Evolutionary conservation across 1,140 invertebrate species (phyloP), one percentile per base, ranked within the genome.

Genomic region (Drosophila navojoa): DNA sequence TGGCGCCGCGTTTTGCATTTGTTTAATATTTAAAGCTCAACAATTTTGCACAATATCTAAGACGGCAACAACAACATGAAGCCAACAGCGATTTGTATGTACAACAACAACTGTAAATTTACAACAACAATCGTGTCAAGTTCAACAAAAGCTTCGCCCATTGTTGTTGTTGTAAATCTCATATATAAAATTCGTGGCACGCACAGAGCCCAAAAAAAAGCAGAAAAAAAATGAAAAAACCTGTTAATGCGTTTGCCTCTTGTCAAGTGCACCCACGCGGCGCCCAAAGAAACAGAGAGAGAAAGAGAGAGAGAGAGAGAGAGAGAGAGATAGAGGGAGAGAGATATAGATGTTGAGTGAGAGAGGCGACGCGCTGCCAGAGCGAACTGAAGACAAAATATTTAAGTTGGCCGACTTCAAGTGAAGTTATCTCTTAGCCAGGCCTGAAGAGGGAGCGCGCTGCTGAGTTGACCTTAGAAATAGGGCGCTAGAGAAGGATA

Each of bases 141-240:
- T 86, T 86, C 82, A 86, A 79, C 82, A 87, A 82, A 86, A 82
- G 82, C 81, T 86, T 81, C 78, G 78, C 75, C 78, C 82, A 78
- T 64, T 55, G 58, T 77, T 77, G 52, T 76, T 77, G 79, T 66
- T 63, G 50, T 50, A 57, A 84, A 72, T 73, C 71, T 82, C 66
- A 70, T 62, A 80, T 54, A 75, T 68, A 69, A 64, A 81, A 79
- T 81, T 81, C 78, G 68, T 66, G 82, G 78, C 82, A 86, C 82
- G 81, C 81, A 81, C 81, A 68, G 35, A 52, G 59, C 45, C 29
- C 29, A 59, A 70, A 57, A 54, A 25, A 22, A 54, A 25, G 3
- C 19, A 22, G 38, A 67, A 55, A 62, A 38, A 58, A 71, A 11
- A 13, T 5, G 76, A 77, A 15, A 67, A 77, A 86, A 86, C 81